Evolutionary conservation across 2,113 vertebrate species (phyloP), one percentile per base, ranked within the genome.

Genomic region (Osmerus mordax): DNA sequence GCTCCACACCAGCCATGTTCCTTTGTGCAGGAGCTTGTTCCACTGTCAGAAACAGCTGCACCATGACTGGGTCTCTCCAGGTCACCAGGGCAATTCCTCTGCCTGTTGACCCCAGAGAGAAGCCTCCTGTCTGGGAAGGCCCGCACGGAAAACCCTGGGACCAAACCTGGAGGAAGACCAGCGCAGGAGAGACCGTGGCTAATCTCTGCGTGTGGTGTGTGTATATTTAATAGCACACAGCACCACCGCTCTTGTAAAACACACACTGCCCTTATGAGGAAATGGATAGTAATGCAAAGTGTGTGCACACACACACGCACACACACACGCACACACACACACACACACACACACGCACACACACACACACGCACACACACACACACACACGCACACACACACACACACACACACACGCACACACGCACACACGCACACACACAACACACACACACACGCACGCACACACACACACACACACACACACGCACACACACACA

Each of bases 121-220:
- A 78, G 84, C 83, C 83, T 87, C 80, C 59, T 41, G 25, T 76
- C 70, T 84, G 69, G 80, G 75, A 74, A 29, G 3, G 63, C 67
- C 67, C 72, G 56, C 64, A 41, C 18, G 74, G 80, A 89, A 88
- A 87, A 82, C 86, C 84, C 84, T 61, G 15, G 61, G 70, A 84
- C 73, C 72, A 80, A 86, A 85, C 78, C 83, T 83, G 87, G 84
- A 89, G 87, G 81, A 87, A 86, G 81, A 86, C 79, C 87, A 84
- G 87, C 84, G 81, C 83, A 83, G 83, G 77, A 79, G 75, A 83
- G 84, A 76, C 82, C 68, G 76, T 75, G 83, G 86, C 85, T 83
- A 81, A 79, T n/a, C 15, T 63, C 18, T 67, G 64, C 61, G 67
- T 69, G 63, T 76, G 58, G n/a, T 64, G 66, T 70, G 47, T 70